Percentiles rank a stretch among this genome's conserved stretches.
Conservation (phyloP, 2,113 vertebrate species). For the mouse (Mus musculus) region DNA sequence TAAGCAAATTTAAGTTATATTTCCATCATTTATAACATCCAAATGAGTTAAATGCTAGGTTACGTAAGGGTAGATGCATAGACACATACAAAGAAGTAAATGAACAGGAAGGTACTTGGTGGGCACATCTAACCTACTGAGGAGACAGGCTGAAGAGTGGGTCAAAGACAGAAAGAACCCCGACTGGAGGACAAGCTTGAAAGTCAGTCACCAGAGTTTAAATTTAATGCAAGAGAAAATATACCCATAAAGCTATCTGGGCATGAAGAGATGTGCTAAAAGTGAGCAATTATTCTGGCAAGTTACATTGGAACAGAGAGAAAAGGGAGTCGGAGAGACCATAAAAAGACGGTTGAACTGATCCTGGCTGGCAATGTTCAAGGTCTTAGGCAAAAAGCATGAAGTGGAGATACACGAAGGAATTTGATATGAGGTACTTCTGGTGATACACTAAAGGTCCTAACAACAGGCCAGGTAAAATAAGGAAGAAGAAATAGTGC, state of each 20-base stretch:
- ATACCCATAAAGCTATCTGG: conserved; percentile 26
- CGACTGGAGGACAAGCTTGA: neutral
- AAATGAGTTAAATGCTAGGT: conserved; percentile 34
- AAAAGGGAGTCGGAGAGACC: conserved; percentile 39
- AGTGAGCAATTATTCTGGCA: conserved; percentile 33
- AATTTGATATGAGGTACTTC: neutral
- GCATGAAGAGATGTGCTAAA: conserved; percentile 39
- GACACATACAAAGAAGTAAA: conserved; percentile 33
- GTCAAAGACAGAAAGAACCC: conserved; percentile 28
- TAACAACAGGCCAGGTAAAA: conserved; percentile 10
- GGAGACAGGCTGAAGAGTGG: neutral
- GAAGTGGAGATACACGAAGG: neutral
- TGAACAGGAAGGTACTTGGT: neutral
- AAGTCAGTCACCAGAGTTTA: conserved; percentile 48
- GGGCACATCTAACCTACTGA: neutral
- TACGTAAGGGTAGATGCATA: neutral
- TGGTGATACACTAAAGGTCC: neutral
- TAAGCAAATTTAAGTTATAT: conserved; percentile 44
- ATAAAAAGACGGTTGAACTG: neutral
- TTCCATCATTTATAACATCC: conserved; percentile 34
- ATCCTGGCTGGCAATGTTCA: neutral
- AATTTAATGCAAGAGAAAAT: conserved; percentile 54
- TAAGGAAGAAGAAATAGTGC: neutral
- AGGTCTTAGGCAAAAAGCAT: neutral
- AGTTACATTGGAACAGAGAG: neutral